Conservation (phyloP, 1,140 invertebrate species). For the Zaprionus lachaisei region DNA sequence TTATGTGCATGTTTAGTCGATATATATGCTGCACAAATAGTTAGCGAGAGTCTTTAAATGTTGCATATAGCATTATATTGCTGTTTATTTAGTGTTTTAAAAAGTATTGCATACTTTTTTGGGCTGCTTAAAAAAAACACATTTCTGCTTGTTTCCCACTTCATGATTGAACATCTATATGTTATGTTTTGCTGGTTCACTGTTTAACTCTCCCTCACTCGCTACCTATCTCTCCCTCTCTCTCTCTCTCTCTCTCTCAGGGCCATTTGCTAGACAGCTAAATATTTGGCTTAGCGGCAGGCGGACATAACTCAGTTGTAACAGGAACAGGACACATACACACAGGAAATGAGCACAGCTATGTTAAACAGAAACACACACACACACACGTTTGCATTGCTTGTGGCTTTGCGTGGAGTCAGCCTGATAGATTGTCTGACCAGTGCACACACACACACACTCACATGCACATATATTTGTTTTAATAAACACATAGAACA, state of each 20-base stretch:
- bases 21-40: neutral
- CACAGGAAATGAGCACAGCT: constrained; percentile 32
- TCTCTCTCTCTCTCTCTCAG: neutral
- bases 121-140: neutral
- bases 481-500: neutral
- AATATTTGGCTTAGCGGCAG: constrained; percentile 9
- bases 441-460: constrained; percentile 2
- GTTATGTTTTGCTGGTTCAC: neutral
- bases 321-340: constrained; percentile 16
- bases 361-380: neutral
- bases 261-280: neutral
- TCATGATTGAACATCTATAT: neutral
- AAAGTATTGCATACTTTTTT: neutral
- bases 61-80: neutral
- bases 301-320: constrained; percentile 23
- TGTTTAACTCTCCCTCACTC: neutral
- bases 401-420: constrained; percentile 21
- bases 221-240: neutral
- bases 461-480: neutral
- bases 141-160: neutral
- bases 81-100: neutral
- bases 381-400: constrained; percentile 6
- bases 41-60: neutral
- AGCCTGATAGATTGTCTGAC: constrained; percentile 11
- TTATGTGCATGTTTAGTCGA: neutral